Conservation (phyloP, 2,888 invertebrate species). For the Prosopocoilus inquinatus region DNA sequence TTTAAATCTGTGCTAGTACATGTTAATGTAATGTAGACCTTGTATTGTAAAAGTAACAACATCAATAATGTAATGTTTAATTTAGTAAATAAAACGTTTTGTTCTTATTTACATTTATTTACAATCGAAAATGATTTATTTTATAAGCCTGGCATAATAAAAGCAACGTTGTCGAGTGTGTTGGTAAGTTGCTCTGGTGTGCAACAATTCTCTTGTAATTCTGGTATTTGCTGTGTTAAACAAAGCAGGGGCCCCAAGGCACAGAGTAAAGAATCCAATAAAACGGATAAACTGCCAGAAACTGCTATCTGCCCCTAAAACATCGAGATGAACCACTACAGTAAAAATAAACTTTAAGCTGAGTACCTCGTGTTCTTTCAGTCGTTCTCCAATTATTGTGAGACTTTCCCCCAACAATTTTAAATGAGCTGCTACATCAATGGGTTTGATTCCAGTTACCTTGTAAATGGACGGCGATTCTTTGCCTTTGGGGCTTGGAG, state of each 20-base stretch:
- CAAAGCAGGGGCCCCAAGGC: slow-evolving; percentile 86
- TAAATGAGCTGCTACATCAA: slow-evolving; percentile 90
- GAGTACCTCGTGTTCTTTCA: slow-evolving; percentile 87
- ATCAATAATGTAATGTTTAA: neutral
- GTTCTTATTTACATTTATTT: neutral
- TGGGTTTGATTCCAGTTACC: slow-evolving; percentile 73
- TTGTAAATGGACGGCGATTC: slow-evolving; percentile 53
- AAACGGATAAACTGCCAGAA: slow-evolving; percentile 89
- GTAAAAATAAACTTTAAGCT: neutral
- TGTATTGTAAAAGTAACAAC: too few relatives aligned
- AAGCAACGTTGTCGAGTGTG: slow-evolving; percentile 91
- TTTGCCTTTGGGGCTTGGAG: slow-evolving; percentile 45
- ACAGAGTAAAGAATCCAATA: slow-evolving; percentile 89
- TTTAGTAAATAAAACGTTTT: neutral
- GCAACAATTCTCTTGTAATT: slow-evolving; percentile 65
- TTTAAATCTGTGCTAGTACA: too few relatives aligned
- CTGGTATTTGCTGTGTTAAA: slow-evolving; percentile 80
- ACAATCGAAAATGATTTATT: neutral
- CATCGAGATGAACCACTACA: neutral
- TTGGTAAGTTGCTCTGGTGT: slow-evolving; percentile 52
- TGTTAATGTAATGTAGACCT: too few relatives aligned
- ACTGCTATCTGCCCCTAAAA: slow-evolving; percentile 89
- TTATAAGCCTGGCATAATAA: slow-evolving; percentile 84
- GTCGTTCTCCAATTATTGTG: slow-evolving; percentile 86
- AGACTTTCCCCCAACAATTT: slow-evolving; percentile 90